Base-by-base conservation (phyloP, 2,888 invertebrate genomes). In the Catocala nupta region DNA sequence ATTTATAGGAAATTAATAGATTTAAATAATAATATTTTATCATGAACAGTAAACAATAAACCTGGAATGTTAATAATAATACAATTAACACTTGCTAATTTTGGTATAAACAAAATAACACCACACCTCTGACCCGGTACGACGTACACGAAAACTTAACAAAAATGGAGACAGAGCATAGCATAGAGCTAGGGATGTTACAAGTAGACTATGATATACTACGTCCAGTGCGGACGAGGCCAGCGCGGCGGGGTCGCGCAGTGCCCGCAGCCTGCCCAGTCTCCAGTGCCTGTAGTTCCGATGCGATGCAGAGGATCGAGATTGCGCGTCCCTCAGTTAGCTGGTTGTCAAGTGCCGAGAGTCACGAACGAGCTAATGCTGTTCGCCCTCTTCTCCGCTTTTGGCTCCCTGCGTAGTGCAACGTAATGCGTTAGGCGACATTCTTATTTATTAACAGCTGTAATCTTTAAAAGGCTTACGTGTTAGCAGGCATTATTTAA, bases 321-420 rank as follows among this genome's bases (percentile, higher is more conserved):
- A 90, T 85, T 81, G 87, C 84, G 88, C 90, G 87, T 87, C 88
- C 91, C 92, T 94, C 92, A 94, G 90, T 95, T 90, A 86, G 95
- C 94, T 93, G 95, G 95, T 95, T 96, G 95, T 96, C 95, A 95
- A 95, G 96, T 95, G 94, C 96, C 95, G 92, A 95, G 96, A 91
- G 96, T 95, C 94, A 96, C 95, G 95, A 95, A 96, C 92, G 96
- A 96, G 93, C 95, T 97, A 97, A 96, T 96, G 96, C 95, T 97
- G 96, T 96, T 97, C 96, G 96, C 96, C 96, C 97, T 97, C 97
- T 96, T 97, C 96, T 96, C 97, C 96, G 93, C 94, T 89, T 96
- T 96, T 96, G 96, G 96, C 96, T 96, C 96, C 96, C 97, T 96
- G 95, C 64, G 64, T 54, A 67, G 60, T 75, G 61, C 66, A 75